phyloP scores from a whole-genome alignment of 2,797 vertebrate genomes.

The Pteropus rufus region DNA sequence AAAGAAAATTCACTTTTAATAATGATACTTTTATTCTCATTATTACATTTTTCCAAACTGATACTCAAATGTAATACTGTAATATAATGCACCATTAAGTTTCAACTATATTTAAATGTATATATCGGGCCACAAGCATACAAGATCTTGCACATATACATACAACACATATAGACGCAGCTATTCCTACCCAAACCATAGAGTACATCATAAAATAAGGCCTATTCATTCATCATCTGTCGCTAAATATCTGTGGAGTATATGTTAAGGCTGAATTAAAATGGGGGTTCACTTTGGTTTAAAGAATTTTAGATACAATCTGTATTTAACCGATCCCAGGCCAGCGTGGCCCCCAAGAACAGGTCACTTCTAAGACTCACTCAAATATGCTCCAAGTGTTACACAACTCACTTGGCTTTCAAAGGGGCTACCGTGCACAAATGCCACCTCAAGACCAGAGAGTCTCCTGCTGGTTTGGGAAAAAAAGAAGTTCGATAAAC shows the following conservation, averaged over 20 bases:
- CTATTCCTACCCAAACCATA: not conserved
- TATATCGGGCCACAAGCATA: not conserved
- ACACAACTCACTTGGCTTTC: not conserved
- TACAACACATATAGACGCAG: not conserved
- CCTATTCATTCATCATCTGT: not conserved
- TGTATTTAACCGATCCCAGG: not conserved
- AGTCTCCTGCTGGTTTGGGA: not conserved
- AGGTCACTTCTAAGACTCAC: not conserved
- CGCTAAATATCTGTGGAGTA: not conserved
- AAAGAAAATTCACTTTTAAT: constrained; percentile 44
- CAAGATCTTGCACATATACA: not conserved
- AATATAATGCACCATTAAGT: constrained; percentile 19
- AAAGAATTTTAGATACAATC: not conserved
- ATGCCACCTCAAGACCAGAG: not conserved
- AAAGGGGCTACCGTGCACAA: not conserved
- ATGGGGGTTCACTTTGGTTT: not conserved
- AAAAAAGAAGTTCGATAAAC: not conserved
- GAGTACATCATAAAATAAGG: not conserved
- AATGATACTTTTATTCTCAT: constrained; percentile 20
- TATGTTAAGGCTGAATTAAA: not conserved
- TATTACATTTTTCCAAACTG: constrained; percentile 4
- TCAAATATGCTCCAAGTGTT: not conserved
- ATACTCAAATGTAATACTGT: constrained; percentile 23
- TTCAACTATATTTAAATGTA: constrained; percentile 23
- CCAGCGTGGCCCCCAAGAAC: not conserved